Evolutionary conservation across 2,797 vertebrate species (phyloP).

Genomic region (Poeciliopsis presidionis): DNA sequence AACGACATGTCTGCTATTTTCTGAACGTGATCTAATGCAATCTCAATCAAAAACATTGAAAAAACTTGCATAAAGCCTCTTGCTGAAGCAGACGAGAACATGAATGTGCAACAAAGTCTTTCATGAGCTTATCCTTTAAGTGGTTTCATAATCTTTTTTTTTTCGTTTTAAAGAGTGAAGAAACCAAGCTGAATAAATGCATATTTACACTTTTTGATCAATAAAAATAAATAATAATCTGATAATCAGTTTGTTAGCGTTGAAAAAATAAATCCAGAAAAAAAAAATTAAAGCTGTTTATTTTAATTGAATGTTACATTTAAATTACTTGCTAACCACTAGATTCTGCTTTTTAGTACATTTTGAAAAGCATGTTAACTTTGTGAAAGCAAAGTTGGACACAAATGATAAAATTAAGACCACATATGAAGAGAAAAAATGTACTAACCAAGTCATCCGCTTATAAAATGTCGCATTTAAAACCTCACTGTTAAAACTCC

Average conservation of each 20-base stretch:
- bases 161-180: not conserved
- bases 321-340: not conserved
- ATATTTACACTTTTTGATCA: not conserved
- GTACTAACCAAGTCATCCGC: slow-evolving; percentile 82
- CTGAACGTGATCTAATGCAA: not conserved
- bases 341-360: not conserved
- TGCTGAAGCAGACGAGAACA: not conserved
- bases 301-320: not conserved
- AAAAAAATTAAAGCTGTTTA: not conserved
- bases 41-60: not conserved
- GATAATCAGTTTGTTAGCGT: not conserved
- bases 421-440: slow-evolving; percentile 2
- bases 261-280: not conserved
- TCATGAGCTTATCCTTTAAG: not conserved
- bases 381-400: not conserved
- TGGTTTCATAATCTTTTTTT: not conserved
- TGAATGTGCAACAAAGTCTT: not conserved
- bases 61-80: not conserved
- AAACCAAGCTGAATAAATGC: not conserved
- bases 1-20: not conserved
- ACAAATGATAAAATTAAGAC: not conserved
- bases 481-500: not conserved
- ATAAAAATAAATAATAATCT: not conserved
- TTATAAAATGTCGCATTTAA: not conserved
- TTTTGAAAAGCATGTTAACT: not conserved